Evolutionary conservation across 92 coral and sea anemone genomes (phyloP).

Genomic region (Paragorgia papillata): DNA sequence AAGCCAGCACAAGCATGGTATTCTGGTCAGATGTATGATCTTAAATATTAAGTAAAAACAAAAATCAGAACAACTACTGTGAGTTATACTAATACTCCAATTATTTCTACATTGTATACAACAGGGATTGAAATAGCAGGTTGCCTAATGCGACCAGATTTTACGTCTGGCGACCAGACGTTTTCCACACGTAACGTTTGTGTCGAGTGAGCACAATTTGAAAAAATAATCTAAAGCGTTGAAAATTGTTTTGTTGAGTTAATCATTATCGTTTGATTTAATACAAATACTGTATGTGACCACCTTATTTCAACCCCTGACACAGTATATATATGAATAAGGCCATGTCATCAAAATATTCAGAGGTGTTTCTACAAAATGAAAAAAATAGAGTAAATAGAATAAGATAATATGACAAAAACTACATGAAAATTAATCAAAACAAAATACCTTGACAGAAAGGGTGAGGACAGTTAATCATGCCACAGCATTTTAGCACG

Average conservation of each 20-base stretch:
- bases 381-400: too few species aligned
- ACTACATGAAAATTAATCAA: too few species aligned
- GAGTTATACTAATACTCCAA: too few species aligned
- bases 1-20: slow-evolving; percentile 6
- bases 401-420: too few species aligned
- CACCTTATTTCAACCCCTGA: too few species aligned
- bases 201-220: too few species aligned
- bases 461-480: slow-evolving; percentile 55
- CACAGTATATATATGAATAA: too few species aligned
- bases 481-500: too few species aligned
- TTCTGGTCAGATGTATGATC: slow-evolving; percentile 3
- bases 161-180: too few species aligned
- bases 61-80: not conserved
- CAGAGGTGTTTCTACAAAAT: not conserved
- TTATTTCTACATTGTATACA: not conserved
- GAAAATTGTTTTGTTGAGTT: not conserved
- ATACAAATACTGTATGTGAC: too few species aligned
- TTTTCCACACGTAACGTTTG: too few species aligned
- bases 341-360: not conserved
- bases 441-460: slow-evolving; percentile 29
- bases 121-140: not conserved
- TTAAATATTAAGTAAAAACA: not conserved
- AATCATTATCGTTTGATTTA: too few species aligned
- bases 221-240: not conserved
- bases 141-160: not conserved